Evolutionary conservation across 2,888 invertebrate genomes (phyloP).

Genomic region (Diploptera punctata): DNA sequence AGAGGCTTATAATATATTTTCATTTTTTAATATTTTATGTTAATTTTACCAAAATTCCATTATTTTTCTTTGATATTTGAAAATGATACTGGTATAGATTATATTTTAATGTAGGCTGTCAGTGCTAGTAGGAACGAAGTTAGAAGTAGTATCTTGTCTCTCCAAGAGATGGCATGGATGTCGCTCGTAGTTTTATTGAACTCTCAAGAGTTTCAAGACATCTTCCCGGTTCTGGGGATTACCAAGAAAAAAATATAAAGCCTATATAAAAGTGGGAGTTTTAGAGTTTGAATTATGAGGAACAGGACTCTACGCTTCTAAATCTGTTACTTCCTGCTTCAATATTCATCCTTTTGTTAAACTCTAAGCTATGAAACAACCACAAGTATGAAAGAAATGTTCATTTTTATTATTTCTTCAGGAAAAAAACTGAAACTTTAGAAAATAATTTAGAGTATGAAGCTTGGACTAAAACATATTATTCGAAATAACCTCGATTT

Average conservation of each 20-base stretch:
- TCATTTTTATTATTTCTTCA: neutral
- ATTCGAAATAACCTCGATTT: too few species aligned
- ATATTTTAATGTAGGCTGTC: too few species aligned
- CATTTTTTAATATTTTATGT: too few species aligned
- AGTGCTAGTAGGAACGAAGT: too few species aligned
- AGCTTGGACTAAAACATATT: too few species aligned
- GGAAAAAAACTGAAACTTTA: slow-evolving; percentile 1
- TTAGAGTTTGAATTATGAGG: neutral
- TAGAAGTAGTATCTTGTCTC: neutral
- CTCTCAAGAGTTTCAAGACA: neutral
- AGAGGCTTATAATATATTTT: too few species aligned
- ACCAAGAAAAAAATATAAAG: slow-evolving; percentile 13
- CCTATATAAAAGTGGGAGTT: slow-evolving; percentile 1
- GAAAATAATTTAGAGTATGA: too few species aligned
- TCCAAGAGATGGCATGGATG: neutral
- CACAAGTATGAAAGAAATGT: neutral
- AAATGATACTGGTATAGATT: too few species aligned
- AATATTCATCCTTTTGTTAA: neutral
- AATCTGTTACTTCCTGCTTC: neutral
- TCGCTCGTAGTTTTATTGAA: neutral
- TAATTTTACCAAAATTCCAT: too few species aligned
- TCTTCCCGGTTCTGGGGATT: neutral
- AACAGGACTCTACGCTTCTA: neutral
- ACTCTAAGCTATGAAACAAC: neutral
- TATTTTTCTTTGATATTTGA: too few species aligned